Evolutionary conservation across 1,140 invertebrate species (phyloP), one percentile per base, ranked within the genome.

Genomic region (Bathynomus jamesi): DNA sequence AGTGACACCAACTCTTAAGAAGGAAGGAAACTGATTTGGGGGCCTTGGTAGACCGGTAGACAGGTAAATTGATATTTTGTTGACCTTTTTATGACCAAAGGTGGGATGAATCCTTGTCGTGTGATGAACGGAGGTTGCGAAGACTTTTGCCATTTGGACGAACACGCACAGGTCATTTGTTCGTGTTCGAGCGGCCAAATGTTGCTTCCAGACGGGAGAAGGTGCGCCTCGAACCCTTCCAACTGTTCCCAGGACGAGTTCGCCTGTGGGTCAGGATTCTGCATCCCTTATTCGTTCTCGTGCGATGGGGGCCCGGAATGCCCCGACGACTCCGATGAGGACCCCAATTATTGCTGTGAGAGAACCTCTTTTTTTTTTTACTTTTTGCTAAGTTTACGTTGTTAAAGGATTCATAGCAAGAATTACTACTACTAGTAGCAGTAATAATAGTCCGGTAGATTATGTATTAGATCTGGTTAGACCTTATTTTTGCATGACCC

Each of bases 291-390:
- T 72, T 84, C 87, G 70, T 83, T 91, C 17, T 91, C 91, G 8
- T 95, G 93, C 80, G 89, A 95, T 82, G 86, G 87, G 21, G 83
- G 88, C 7, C 67, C 82, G 2, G 89, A 94, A 80, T 95, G 94
- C 79, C 80, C 82, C 17, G 90, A 92, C 80, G 83, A 83, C 0
- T 89, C 87, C 67, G 94, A 96, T 82, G 94, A 96, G 83, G 79
- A 82, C 61, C 62, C 73, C 3, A 70, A 73, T 4, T 85, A 82
- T 65, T 86, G 85, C 62, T 65, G 75, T 76, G 63, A n/a, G n/a
- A n/a, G n/a, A n/a, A n/a, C n/a, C n/a, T n/a, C n/a, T n/a, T n/a
- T n/a, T n/a, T n/a, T n/a, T n/a, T n/a, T n/a, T n/a, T n/a, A n/a
- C n/a, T n/a, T n/a, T n/a, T n/a, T n/a, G n/a, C n/a, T n/a, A n/a